Conservation (phyloP, 1,140 invertebrate species). For the Aphelenchoides besseyi region DNA sequence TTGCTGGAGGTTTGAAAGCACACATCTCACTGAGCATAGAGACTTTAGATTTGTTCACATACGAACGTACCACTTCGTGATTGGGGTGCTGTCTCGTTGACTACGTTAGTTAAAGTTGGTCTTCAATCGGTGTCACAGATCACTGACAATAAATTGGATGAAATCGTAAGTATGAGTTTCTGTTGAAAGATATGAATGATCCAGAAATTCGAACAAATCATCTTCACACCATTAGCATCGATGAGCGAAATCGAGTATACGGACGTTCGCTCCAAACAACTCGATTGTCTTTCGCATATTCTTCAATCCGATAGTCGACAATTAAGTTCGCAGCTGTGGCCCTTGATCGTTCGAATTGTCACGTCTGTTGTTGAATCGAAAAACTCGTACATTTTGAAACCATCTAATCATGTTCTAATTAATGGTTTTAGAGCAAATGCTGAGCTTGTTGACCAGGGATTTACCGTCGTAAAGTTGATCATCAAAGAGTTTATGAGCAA, state of each 20-base stretch:
- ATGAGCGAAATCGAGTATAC: conserved; percentile 81
- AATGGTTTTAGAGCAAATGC: conserved; percentile 36
- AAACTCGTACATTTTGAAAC: conserved; percentile 23
- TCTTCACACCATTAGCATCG: conserved; percentile 82
- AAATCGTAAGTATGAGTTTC: background rate
- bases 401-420: conserved; percentile 20
- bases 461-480: conserved; percentile 65
- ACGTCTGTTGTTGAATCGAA: conserved; percentile 75
- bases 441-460: conserved; percentile 47
- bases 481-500: conserved; percentile 79
- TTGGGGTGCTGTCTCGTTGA: conserved; percentile 94
- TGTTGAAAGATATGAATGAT: conserved; percentile 9
- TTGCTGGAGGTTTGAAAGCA: conserved; percentile 74
- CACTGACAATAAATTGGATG: conserved; percentile 67
- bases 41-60: conserved; percentile 75
- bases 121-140: conserved; percentile 67
- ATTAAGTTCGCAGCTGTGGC: conserved; percentile 76
- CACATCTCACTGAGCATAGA: conserved; percentile 11
- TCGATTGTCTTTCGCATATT: conserved; percentile 88
- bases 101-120: conserved; percentile 86
- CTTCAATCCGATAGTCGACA: conserved; percentile 79
- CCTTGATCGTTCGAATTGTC: conserved; percentile 85
- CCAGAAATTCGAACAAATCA: conserved; percentile 69
- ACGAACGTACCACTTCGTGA: conserved; percentile 88
- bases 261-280: conserved; percentile 87